These are phyloP conservation scores for Oligia latruncula DNA, from an alignment of 2,888 invertebrate genomes.

Conservation along the genomic window DNA sequence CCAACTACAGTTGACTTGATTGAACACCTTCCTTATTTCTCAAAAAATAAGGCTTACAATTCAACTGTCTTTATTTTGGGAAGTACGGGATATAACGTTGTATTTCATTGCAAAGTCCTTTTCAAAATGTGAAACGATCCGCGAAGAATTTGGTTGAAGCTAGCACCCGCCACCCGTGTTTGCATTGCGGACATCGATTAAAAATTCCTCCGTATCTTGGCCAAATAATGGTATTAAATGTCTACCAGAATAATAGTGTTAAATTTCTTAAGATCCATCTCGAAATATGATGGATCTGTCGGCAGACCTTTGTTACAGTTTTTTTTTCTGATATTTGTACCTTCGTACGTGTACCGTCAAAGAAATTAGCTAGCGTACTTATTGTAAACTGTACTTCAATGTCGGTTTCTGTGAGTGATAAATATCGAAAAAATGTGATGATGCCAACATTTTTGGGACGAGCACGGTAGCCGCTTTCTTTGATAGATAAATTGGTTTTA, in stretches of 20 bases:
- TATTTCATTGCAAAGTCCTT: conserved; percentile 76
- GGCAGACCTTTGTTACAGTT: conserved; percentile 77
- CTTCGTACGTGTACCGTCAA: conserved; percentile 67
- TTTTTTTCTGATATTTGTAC: conserved; percentile 66
- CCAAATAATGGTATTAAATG: conserved; percentile 85
- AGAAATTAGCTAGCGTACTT: conserved; percentile 56
- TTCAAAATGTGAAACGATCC: conserved; percentile 84
- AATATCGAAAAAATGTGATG: conserved; percentile 56
- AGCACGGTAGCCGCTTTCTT: conserved; percentile 43
- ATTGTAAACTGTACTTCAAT: conserved; percentile 57
- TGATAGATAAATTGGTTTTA: conserved; percentile 23
- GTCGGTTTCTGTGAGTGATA: conserved; percentile 54
- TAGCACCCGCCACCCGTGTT: conserved; percentile 84
- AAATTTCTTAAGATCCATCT: conserved; percentile 85
- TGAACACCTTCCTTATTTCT: conserved; percentile 47
- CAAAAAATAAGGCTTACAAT: conserved; percentile 63
- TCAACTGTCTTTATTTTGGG: not conserved
- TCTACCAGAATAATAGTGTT: conserved; percentile 85
- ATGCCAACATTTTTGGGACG: conserved; percentile 30
- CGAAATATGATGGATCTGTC: conserved; percentile 86
- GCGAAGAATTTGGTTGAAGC: conserved; percentile 83
- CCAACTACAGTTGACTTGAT: conserved; percentile 22
- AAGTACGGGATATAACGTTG: conserved; percentile 57
- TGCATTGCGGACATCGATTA: conserved; percentile 85
- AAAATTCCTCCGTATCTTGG: conserved; percentile 76